Percentiles rank a stretch among this genome's conserved stretches.
These are phyloP conservation scores for Drosophila pseudotalamancana DNA, from an alignment of 2,888 invertebrate species.

Conservation along the genomic window DNA sequence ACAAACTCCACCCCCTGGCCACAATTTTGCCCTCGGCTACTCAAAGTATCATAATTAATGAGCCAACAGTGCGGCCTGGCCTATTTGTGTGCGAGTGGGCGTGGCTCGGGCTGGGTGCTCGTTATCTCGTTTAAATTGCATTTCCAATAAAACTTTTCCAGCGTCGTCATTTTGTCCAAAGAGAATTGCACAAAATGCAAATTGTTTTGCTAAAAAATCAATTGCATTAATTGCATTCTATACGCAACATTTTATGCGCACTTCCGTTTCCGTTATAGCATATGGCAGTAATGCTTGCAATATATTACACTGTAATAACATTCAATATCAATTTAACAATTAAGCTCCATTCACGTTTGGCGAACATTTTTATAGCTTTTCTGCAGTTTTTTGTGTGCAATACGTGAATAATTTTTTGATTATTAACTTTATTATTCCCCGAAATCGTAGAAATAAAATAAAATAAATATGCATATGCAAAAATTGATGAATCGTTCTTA, in stretches of 20 bases:
- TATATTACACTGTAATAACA: slow-evolving; percentile 7
- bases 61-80: slow-evolving; percentile 37
- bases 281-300: neutral
- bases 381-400: neutral
- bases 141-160: slow-evolving; percentile 31
- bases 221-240: slow-evolving; percentile 51
- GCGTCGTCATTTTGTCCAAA: neutral
- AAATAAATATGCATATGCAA: too few species aligned
- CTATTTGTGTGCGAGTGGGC: slow-evolving; percentile 30
- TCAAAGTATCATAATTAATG: slow-evolving; percentile 75
- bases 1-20: slow-evolving; percentile 1
- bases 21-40: slow-evolving; percentile 29
- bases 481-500: too few species aligned
- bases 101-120: slow-evolving; percentile 31
- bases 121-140: slow-evolving; percentile 63
- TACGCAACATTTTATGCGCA: slow-evolving; percentile 23
- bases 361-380: neutral
- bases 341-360: neutral
- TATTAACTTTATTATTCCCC: neutral
- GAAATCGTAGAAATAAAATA: too few species aligned
- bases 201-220: slow-evolving; percentile 40
- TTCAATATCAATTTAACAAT: neutral
- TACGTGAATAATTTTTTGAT: neutral
- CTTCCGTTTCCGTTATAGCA: slow-evolving; percentile 46
- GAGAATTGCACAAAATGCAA: slow-evolving; percentile 21